phyloP scores from a whole-genome alignment of 1,140 invertebrate species.

The Drosophila oshimai region DNA sequence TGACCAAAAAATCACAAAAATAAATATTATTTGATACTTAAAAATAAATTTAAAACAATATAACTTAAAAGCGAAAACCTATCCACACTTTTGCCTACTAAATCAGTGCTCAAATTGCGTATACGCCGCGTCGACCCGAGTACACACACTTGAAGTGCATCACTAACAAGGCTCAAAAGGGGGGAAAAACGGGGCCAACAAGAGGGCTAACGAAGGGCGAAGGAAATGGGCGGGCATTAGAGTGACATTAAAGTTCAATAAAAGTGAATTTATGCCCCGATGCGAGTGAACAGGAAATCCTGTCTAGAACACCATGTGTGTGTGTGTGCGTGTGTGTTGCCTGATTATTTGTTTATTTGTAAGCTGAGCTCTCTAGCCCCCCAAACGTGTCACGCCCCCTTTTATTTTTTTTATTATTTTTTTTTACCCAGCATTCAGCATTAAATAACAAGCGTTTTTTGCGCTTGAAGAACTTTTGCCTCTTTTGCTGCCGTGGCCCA shows the following conservation, averaged over 20 bases:
- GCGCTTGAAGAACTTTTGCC: slow-evolving; percentile 47
- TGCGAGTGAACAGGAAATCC: slow-evolving; percentile 38
- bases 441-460: slow-evolving; percentile 66
- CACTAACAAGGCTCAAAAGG: slow-evolving; percentile 22
- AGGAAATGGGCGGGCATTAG: slow-evolving; percentile 49
- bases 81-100: not conserved
- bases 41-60: not conserved
- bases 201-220: not conserved
- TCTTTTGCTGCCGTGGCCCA: slow-evolving; percentile 30
- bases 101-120: slow-evolving; percentile 8
- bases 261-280: slow-evolving; percentile 58
- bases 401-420: slow-evolving; percentile 3
- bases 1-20: too few relatives aligned
- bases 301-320: slow-evolving; percentile 6
- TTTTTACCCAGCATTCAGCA: too few relatives aligned
- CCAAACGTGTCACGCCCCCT: not conserved
- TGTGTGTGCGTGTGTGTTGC: not conserved
- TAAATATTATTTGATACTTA: too few relatives aligned
- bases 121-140: slow-evolving; percentile 1
- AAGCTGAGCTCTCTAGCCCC: not conserved
- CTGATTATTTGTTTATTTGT: slow-evolving; percentile 69
- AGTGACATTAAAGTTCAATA: slow-evolving; percentile 66
- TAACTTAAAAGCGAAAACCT: not conserved
- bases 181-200: not conserved
- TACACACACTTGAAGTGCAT: slow-evolving; percentile 42